A percentile compares a stretch with the other conserved stretches of the same genome.
Evolutionary conservation across 2,888 invertebrate species (phyloP).

Genomic region (Orchesella flavescens): DNA sequence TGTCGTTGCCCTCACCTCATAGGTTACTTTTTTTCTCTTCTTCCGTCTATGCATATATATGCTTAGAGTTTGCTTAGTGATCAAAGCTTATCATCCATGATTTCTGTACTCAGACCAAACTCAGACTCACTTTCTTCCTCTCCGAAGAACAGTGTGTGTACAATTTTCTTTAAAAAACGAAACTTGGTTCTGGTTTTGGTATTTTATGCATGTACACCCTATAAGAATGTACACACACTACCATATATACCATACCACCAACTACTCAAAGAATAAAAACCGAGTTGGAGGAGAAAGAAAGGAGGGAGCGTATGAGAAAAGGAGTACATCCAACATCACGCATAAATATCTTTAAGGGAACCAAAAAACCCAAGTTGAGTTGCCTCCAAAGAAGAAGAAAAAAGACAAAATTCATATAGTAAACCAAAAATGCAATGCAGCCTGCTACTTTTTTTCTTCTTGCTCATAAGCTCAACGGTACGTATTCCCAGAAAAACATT

Average conservation of each 20-base stretch:
- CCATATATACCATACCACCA: background rate
- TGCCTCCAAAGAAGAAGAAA: constrained; percentile 21
- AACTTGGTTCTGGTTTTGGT: no score
- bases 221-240: no score
- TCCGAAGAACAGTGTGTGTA: background rate
- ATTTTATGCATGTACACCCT: background rate
- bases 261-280: background rate
- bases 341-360: constrained; percentile 34
- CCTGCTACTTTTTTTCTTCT: constrained; percentile 30
- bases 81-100: constrained; percentile 24
- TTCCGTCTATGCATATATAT: background rate
- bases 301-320: constrained; percentile 6
- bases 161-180: background rate
- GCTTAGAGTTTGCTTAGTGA: constrained; percentile 5
- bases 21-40: background rate
- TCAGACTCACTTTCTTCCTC: background rate
- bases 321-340: constrained; percentile 13
- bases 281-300: background rate
- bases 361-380: background rate
- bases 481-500: no score
- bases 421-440: constrained; percentile 52
- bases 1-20: constrained; percentile 53
- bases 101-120: no score
- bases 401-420: constrained; percentile 21
- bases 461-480: no score